Base-by-base conservation (phyloP, 1,140 invertebrate genomes). In the Brachionus sp. region DNA sequence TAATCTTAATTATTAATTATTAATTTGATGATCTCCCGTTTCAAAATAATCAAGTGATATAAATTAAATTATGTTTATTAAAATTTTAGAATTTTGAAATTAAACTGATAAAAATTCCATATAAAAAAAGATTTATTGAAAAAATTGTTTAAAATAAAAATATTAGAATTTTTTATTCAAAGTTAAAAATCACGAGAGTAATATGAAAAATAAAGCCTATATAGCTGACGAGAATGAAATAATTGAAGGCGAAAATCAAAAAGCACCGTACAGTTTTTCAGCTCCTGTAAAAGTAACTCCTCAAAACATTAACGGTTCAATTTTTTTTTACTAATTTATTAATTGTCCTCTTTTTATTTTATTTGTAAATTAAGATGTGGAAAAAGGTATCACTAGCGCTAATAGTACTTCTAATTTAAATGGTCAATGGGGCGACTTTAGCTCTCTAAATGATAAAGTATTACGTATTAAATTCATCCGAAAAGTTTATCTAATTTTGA, bases 401-500 rank as follows among this genome's bases (percentile, higher is more conserved):
- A 9, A 6, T 44, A 50, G 2, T 16, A 39, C 9, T 46, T 25
- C 39, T 1, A 9, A 68, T 10, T 37, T 25, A 62, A 62, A 62
- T 66, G 80, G 62, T 29, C 33, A 82, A 44, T 82, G 80, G 80
- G 80, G 80, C 16, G 35, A 66, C 25, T 83, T 83, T 46, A 35
- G 19, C 25, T 35, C 33, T 53, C 19, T 83, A 4, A 46, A 33
- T 50, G 85, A 87, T 44, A 87, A 88, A 84, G 84, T 84, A 7
- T 75, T 87, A 23, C 68, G 87, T 10, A 77, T 85, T 25, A 85
- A 80, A 42, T 87, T 87, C 75, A 87, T 87, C 23, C 84, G 82
- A 78, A 87, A 87, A 85, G 87, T 87, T 70, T 77, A 68, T 62
- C 37, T 68, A 70, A 68, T 84, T 12, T 66, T 42, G 29, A 78